Percentiles rank a stretch among this genome's conserved stretches.
These are phyloP conservation scores for Calameuta filiformis DNA, from an alignment of 2,888 invertebrate species.

Conservation along the genomic window DNA sequence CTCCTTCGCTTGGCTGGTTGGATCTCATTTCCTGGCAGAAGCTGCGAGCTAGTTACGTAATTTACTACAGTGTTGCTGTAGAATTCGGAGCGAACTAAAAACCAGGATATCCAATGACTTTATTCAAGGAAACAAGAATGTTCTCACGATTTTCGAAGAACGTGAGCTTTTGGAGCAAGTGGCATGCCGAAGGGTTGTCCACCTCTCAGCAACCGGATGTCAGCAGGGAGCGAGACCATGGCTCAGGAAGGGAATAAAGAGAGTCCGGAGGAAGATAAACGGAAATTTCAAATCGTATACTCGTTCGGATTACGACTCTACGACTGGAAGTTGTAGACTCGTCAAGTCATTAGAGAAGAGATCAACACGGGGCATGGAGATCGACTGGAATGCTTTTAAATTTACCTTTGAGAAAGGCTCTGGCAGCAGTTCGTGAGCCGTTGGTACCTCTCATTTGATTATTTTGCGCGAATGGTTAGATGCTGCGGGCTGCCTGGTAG, in stretches of 20 bases:
- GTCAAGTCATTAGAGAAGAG: neutral
- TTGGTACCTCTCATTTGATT: neutral
- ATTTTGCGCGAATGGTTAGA: neutral
- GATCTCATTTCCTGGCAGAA: neutral
- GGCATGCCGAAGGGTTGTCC: neutral
- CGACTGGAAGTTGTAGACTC: neutral
- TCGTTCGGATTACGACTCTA: neutral
- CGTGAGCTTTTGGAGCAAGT: neutral
- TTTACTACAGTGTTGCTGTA: neutral
- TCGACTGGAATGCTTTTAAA: neutral
- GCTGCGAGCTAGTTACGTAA: conserved; percentile 9
- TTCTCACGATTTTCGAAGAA: neutral
- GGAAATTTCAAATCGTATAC: neutral
- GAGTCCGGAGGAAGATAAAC: neutral
- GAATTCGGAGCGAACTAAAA: neutral
- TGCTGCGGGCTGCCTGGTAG: neutral
- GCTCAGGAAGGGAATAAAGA: neutral
- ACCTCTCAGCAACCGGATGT: neutral
- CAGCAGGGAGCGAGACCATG: no score
- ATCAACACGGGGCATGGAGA: neutral
- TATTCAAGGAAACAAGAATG: neutral
- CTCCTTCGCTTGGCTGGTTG: conserved; percentile 1
- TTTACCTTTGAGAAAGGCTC: neutral
- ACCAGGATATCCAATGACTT: neutral
- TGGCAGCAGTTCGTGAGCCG: neutral